Evolutionary conservation across 2,113 vertebrate species (phyloP).

Genomic region (Buteo buteo): DNA sequence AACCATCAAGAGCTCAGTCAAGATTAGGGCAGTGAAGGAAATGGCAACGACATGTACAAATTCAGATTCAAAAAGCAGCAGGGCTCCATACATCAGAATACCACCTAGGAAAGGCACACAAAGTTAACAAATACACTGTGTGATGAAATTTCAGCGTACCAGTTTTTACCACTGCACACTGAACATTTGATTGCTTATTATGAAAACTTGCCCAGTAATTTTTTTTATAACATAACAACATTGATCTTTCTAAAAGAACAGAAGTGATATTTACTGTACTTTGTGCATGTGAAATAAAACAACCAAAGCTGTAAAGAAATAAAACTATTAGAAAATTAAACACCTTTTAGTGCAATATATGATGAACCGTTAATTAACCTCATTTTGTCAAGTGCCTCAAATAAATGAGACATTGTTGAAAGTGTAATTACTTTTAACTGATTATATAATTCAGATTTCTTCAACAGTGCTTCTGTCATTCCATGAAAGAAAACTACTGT

Average conservation of each 20-base stretch:
- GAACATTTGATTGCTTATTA: background rate
- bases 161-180: background rate
- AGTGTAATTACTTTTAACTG: slow-evolving; percentile 60
- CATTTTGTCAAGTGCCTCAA: slow-evolving; percentile 6
- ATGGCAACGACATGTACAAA: slow-evolving; percentile 97
- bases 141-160: too few species aligned
- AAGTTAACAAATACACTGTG: background rate
- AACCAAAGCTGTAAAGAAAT: background rate
- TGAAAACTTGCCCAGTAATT: background rate
- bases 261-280: background rate
- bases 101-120: slow-evolving; percentile 78
- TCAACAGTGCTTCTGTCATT: slow-evolving; percentile 1
- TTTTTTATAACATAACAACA: background rate
- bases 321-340: background rate
- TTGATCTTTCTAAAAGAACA: background rate
- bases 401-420: slow-evolving; percentile 33
- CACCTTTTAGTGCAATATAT: background rate
- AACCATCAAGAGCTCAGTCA: slow-evolving; percentile 98
- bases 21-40: slow-evolving; percentile 94
- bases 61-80: slow-evolving; percentile 95
- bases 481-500: slow-evolving; percentile 48
- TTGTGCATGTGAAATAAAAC: background rate
- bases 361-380: background rate
- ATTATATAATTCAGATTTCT: slow-evolving; percentile 48
- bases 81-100: slow-evolving; percentile 92